Evolutionary conservation across 2,888 invertebrate species (phyloP).

Genomic region (Bombylius discolor): DNA sequence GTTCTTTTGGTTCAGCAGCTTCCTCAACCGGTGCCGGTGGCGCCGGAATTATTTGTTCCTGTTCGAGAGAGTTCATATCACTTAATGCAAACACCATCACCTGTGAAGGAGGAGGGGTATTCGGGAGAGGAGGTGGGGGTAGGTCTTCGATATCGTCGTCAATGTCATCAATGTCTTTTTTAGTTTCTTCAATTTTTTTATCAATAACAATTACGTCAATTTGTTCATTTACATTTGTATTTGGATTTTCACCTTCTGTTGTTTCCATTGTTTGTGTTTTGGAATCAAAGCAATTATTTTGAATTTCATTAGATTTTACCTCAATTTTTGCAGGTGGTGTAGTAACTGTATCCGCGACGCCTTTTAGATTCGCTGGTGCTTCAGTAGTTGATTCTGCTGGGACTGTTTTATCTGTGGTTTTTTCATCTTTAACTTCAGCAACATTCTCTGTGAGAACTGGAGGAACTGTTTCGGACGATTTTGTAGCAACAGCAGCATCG

Average conservation of each 20-base stretch:
- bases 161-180: slow-evolving; percentile 14
- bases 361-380: slow-evolving; percentile 25
- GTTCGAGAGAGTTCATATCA: slow-evolving; percentile 15
- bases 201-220: background rate
- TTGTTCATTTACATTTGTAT: background rate
- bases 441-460: slow-evolving; percentile 18
- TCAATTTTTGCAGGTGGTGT: slow-evolving; percentile 15
- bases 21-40: background rate
- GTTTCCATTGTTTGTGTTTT: background rate
- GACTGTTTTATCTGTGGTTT: background rate
- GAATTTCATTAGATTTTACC: slow-evolving; percentile 16
- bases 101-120: slow-evolving; percentile 61
- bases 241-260: background rate
- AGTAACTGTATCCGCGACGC: slow-evolving; percentile 18
- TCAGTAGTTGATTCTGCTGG: background rate
- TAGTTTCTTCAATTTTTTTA: background rate
- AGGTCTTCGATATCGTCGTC: slow-evolving; percentile 10
- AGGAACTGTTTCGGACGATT: background rate
- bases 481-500: too few relatives aligned
- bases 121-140: slow-evolving; percentile 56
- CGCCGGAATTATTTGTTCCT: slow-evolving; percentile 3
- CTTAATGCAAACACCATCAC: slow-evolving; percentile 54
- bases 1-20: background rate
- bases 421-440: slow-evolving; percentile 13
- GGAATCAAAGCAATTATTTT: background rate